Conservation (phyloP, 2,113 vertebrate species). For the Theristicus caerulescens region DNA sequence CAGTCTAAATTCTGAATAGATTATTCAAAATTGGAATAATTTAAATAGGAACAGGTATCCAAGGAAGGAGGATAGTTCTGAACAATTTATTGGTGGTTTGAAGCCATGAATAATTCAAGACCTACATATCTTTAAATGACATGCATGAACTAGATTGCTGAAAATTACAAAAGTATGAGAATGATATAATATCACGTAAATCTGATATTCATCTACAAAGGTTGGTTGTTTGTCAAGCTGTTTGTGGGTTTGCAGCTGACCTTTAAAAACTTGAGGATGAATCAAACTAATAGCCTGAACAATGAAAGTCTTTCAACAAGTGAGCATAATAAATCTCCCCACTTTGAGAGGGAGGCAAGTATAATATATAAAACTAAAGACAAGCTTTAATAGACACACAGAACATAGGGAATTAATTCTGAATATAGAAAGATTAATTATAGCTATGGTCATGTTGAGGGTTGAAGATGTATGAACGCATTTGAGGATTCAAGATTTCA, state of each 20-base stretch:
- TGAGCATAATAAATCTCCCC: constrained; percentile 22
- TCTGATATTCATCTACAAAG: constrained; percentile 48
- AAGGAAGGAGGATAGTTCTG: neutral
- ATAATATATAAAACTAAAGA: constrained; percentile 28
- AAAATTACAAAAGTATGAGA: neutral
- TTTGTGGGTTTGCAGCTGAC: constrained; percentile 52
- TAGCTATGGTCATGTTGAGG: neutral
- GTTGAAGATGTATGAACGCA: neutral
- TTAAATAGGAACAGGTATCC: neutral
- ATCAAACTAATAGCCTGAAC: constrained; percentile 46
- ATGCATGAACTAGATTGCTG: neutral
- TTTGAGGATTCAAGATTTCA: neutral
- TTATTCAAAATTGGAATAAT: neutral
- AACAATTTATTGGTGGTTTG: constrained; percentile 7
- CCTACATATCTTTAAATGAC: neutral
- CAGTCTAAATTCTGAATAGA: neutral
- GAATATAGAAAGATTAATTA: constrained; percentile 40
- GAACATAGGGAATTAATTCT: constrained; percentile 1
- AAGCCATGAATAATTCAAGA: constrained; percentile 36
- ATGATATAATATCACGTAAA: neutral
- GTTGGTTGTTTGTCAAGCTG: constrained; percentile 59
- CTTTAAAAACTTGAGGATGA: constrained; percentile 63
- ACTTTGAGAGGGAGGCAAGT: constrained; percentile 4
- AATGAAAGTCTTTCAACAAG: constrained; percentile 22
- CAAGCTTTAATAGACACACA: constrained; percentile 25